Conservation (phyloP, 2,888 invertebrate species). For the Agrotis clavis region DNA sequence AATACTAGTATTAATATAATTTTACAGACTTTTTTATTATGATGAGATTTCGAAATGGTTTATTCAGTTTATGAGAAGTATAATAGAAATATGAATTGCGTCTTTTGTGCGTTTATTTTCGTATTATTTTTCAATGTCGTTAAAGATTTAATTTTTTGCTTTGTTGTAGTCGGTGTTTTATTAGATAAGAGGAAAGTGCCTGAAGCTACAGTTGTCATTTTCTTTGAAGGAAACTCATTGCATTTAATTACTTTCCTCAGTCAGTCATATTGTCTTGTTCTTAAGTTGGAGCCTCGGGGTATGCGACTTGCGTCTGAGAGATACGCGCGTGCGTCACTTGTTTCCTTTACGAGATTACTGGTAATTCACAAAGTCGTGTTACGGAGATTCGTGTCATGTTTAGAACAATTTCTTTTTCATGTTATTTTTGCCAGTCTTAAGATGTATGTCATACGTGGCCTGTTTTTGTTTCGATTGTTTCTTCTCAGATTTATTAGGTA, state of each 20-base stretch:
- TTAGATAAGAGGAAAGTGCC: constrained; percentile 17
- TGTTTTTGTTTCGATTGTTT: no score
- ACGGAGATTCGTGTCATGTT: background rate
- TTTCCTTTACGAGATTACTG: background rate
- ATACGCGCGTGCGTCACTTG: background rate
- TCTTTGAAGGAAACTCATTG: background rate
- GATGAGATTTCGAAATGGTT: constrained; percentile 35
- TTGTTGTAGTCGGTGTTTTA: constrained; percentile 9
- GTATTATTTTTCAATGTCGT: constrained; percentile 1
- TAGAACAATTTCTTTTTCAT: background rate
- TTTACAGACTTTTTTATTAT: constrained; percentile 28
- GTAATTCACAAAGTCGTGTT: background rate
- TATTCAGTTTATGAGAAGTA: constrained; percentile 7
- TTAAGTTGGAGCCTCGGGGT: background rate
- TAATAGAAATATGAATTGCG: constrained; percentile 3
- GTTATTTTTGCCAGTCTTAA: no score
- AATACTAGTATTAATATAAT: no score
- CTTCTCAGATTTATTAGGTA: no score
- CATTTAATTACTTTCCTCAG: background rate
- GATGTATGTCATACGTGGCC: no score
- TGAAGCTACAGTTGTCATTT: background rate
- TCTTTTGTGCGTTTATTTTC: background rate
- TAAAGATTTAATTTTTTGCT: constrained; percentile 18
- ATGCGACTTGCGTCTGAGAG: background rate
- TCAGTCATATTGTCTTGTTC: background rate